Base-by-base conservation (phyloP, 2,888 invertebrate genomes). In the Eupithecia pulchellata region DNA sequence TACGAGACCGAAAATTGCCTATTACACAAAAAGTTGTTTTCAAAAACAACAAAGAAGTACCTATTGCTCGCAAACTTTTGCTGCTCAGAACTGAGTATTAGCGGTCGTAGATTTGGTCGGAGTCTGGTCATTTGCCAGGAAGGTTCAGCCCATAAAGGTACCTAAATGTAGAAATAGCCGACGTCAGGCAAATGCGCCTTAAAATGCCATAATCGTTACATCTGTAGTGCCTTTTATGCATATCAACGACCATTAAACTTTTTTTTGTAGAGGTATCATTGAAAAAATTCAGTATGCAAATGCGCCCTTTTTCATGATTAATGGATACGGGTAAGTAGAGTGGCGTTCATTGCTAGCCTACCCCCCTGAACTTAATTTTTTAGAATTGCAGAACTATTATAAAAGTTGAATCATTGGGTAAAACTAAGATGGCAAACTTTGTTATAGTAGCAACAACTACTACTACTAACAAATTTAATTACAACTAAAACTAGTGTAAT, bases 271-370 rank as follows among this genome's bases (percentile, higher is more conserved):
- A 30, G n/a, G 9, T 29, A 58, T 58, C 58, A 30, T 32, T 58
- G n/a, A n/a, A n/a, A 58, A 32, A 58, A 9, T 58, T 58, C 30
- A 32, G 20, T 30, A 32, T 60, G 32, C 30, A 60, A 60, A 32
- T 32, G 20, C 4, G 32, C 32, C 30, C 9, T 60, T n/a, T 11
- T 52, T 52, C 25, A 52, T 52, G 52, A 52, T 52, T 52, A 25
- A 52, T 52, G 25, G 25, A 39, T 17, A 39, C 17, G 47, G 34
- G 20, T 42, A n/a, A 17, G n/a, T n/a, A 42, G n/a, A n/a, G n/a
- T n/a, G n/a, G n/a, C n/a, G n/a, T n/a, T n/a, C n/a, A n/a, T n/a
- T n/a, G n/a, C n/a, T n/a, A n/a, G n/a, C n/a, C n/a, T n/a, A n/a
- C n/a, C n/a, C n/a, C n/a, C n/a, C n/a, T n/a, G n/a, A n/a, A n/a